These are phyloP conservation scores for Eclectus roratus DNA, from an alignment of 2,113 vertebrate genomes.

Conservation along the genomic window DNA sequence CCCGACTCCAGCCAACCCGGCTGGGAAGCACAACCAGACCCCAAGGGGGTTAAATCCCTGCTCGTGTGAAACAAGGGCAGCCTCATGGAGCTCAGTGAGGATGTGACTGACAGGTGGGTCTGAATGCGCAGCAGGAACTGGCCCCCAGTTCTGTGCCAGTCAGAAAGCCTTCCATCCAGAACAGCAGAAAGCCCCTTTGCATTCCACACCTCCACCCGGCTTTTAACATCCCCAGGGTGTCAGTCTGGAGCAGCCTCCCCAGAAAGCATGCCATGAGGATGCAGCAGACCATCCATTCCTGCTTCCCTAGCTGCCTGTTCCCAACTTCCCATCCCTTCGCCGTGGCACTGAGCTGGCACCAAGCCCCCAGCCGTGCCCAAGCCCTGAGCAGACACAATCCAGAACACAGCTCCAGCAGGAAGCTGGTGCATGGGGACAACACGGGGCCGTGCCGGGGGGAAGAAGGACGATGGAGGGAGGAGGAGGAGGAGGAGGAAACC, in stretches of 20 bases:
- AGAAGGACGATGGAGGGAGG: neutral
- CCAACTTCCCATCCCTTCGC: neutral
- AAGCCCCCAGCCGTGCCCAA: fast-evolving
- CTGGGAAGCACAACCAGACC: neutral
- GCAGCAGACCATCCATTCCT: fast-evolving
- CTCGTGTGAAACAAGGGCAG: neutral
- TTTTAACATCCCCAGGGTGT: fast-evolving
- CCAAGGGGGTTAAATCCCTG: neutral
- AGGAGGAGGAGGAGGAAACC: neutral
- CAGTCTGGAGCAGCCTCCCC: neutral
- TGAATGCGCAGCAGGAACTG: fast-evolving
- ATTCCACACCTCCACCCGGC: neutral
- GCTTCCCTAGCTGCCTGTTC: neutral
- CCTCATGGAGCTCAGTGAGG: neutral
- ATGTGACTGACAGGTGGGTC: fast-evolving
- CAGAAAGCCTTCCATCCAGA: fast-evolving
- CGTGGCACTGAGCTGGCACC: fast-evolving
- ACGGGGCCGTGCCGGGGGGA: fast-evolving
- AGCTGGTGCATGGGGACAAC: fast-evolving
- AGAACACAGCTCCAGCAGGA: neutral
- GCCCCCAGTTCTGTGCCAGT: neutral
- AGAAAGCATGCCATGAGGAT: fast-evolving
- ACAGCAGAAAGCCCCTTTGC: neutral
- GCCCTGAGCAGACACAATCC: fast-evolving
- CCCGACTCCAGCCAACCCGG: fast-evolving